Percentiles rank a stretch among this genome's conserved stretches.
These are phyloP conservation scores for Formica aserva DNA, from an alignment of 2,888 invertebrate genomes.

Conservation along the genomic window DNA sequence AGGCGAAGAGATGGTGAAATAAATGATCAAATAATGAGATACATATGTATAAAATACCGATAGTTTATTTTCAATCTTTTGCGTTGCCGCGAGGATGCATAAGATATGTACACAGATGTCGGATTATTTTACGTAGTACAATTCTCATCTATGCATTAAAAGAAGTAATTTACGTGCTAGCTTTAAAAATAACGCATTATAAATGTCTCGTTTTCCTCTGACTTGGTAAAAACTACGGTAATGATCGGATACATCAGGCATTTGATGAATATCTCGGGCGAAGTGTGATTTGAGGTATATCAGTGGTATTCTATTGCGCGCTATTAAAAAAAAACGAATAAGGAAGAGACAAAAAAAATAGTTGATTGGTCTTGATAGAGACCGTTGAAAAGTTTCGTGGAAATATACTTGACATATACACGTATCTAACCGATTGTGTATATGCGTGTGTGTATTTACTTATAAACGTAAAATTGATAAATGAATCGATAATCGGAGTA, in stretches of 20 bases:
- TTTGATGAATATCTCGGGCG: slow-evolving; percentile 62
- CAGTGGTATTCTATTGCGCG: slow-evolving; percentile 75
- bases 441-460: slow-evolving; percentile 14
- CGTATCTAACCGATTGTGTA: slow-evolving; percentile 50
- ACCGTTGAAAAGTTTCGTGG: slow-evolving; percentile 23
- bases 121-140: slow-evolving; percentile 78
- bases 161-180: slow-evolving; percentile 75
- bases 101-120: slow-evolving; percentile 79
- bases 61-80: slow-evolving; percentile 84
- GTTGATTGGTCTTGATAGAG: not conserved
- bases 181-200: slow-evolving; percentile 76
- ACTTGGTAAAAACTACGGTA: slow-evolving; percentile 30
- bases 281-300: slow-evolving; percentile 76
- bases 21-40: not conserved
- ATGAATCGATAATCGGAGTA: slow-evolving; percentile 27
- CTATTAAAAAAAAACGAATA: slow-evolving; percentile 41
- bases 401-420: slow-evolving; percentile 31
- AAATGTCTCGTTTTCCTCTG: slow-evolving; percentile 43
- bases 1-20: not conserved
- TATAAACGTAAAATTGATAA: slow-evolving; percentile 24
- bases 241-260: slow-evolving; percentile 25
- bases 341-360: slow-evolving; percentile 27
- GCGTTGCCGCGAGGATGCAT: slow-evolving; percentile 75
- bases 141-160: slow-evolving; percentile 78
- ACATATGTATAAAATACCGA: slow-evolving; percentile 83